Conservation (phyloP, 2,113 vertebrate species). For the Tetrao urogallus region DNA sequence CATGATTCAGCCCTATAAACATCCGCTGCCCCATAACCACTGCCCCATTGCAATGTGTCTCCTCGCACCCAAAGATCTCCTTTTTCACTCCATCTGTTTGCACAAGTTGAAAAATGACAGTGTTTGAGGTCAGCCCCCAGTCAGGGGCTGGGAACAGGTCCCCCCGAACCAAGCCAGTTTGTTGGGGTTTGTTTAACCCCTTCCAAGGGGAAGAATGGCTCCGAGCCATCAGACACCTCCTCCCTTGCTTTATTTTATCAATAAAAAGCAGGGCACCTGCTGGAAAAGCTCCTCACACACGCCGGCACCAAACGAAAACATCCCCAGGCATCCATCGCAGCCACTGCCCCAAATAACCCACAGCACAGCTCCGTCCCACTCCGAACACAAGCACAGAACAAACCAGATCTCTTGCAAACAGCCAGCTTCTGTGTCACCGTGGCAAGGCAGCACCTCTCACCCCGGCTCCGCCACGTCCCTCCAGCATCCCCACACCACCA, state of each 20-base stretch:
- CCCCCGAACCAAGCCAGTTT: not conserved
- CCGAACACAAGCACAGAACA: not conserved
- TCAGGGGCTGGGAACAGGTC: not conserved
- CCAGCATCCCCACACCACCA: not conserved
- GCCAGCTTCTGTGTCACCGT: not conserved
- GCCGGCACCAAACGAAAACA: rapidly evolving
- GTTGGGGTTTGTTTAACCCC: not conserved
- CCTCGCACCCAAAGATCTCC: not conserved
- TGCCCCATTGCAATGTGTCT: not conserved
- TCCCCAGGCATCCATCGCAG: not conserved
- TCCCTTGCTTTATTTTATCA: not conserved
- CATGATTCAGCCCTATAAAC: not conserved
- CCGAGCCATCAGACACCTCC: not conserved
- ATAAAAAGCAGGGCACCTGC: not conserved
- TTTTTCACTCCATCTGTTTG: not conserved
- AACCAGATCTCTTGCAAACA: not conserved
- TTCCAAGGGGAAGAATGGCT: not conserved
- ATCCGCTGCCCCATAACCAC: not conserved
- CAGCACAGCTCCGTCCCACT: not conserved
- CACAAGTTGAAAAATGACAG: not conserved
- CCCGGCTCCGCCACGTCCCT: not conserved
- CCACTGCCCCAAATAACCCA: not conserved
- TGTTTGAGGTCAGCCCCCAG: not conserved
- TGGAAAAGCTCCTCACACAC: not conserved
- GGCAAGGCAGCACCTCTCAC: not conserved